A percentile compares a stretch with the other conserved stretches of the same genome.
Evolutionary conservation across 2,888 invertebrate species (phyloP).

Genomic region (Nomada lathburiana): DNA sequence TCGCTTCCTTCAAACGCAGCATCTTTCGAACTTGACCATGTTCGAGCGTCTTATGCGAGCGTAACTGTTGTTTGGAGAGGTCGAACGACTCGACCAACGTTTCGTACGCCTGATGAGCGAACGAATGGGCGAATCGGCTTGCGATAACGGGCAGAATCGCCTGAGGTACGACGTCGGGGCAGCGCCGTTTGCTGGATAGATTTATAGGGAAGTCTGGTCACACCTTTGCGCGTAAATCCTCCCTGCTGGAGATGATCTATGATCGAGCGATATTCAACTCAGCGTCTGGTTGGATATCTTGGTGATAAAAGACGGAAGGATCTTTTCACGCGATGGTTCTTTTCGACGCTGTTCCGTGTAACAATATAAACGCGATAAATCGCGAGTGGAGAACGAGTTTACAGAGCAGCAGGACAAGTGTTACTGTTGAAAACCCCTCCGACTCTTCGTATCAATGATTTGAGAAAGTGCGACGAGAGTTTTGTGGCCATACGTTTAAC

Average conservation of each 20-base stretch:
- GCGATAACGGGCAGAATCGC: conserved; percentile 54
- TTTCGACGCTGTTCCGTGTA: conserved; percentile 7
- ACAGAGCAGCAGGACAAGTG: conserved; percentile 3
- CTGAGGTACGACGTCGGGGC: conserved; percentile 33
- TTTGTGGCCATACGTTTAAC: too few relatives aligned
- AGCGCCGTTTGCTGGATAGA: conserved; percentile 32
- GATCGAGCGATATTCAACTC: conserved; percentile 33
- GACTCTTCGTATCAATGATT: neutral
- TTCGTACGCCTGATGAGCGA: conserved; percentile 27
- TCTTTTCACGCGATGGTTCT: neutral
- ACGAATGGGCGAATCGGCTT: conserved; percentile 28
- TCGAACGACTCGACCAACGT: conserved; percentile 1
- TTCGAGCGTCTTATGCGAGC: neutral
- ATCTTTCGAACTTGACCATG: neutral
- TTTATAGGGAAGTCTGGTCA: conserved; percentile 56
- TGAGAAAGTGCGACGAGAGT: too few relatives aligned
- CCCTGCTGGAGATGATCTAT: conserved; percentile 29
- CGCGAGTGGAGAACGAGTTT: conserved; percentile 30
- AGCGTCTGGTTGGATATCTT: conserved; percentile 13
- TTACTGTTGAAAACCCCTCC: conserved; percentile 8
- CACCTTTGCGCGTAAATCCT: conserved; percentile 53
- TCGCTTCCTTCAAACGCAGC: conserved; percentile 34
- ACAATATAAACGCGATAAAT: conserved; percentile 49
- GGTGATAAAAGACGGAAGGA: neutral
- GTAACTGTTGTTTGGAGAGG: conserved; percentile 38